phyloP scores from a whole-genome alignment of 2,797 vertebrate species.

The Acestrorhynchus altus region DNA sequence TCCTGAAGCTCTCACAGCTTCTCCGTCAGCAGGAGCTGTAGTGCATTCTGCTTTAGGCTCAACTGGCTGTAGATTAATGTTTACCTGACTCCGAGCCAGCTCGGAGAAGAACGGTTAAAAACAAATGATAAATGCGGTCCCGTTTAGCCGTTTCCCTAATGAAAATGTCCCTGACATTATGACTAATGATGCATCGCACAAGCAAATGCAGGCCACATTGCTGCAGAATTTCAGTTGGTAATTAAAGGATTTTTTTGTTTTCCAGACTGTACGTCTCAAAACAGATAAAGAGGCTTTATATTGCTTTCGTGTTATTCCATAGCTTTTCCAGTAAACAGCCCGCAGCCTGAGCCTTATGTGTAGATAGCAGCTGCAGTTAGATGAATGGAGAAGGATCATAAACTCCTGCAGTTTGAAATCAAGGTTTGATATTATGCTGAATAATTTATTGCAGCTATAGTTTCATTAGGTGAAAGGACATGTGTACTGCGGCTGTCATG shows the following conservation, averaged over 20 bases:
- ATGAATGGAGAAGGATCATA: neutral
- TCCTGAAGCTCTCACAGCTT: slow-evolving; percentile 43
- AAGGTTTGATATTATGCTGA: no score
- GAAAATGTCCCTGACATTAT: slow-evolving; percentile 22
- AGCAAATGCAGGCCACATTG: slow-evolving; percentile 16
- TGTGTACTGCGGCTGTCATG: no score
- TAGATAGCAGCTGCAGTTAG: slow-evolving; percentile 17
- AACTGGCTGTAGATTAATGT: neutral
- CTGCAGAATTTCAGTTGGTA: neutral
- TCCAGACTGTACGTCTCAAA: neutral
- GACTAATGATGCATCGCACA: slow-evolving; percentile 15
- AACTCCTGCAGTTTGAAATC: no score
- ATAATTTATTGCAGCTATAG: no score
- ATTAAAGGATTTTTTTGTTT: slow-evolving; percentile 28
- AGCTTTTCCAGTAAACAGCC: slow-evolving; percentile 14
- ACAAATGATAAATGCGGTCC: slow-evolving; percentile 28
- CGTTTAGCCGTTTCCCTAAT: slow-evolving; percentile 32
- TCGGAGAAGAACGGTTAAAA: neutral
- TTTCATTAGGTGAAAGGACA: no score
- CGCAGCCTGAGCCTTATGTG: slow-evolving; percentile 2
- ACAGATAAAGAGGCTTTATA: slow-evolving; percentile 16
- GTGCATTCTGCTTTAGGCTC: neutral
- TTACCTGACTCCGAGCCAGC: slow-evolving; percentile 6
- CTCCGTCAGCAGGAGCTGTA: slow-evolving; percentile 22
- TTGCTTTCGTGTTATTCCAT: slow-evolving; percentile 11